Evolutionary conservation across 2,888 invertebrate genomes (phyloP), one percentile per base, ranked within the genome.

Genomic region (Drosophila phalerata): DNA sequence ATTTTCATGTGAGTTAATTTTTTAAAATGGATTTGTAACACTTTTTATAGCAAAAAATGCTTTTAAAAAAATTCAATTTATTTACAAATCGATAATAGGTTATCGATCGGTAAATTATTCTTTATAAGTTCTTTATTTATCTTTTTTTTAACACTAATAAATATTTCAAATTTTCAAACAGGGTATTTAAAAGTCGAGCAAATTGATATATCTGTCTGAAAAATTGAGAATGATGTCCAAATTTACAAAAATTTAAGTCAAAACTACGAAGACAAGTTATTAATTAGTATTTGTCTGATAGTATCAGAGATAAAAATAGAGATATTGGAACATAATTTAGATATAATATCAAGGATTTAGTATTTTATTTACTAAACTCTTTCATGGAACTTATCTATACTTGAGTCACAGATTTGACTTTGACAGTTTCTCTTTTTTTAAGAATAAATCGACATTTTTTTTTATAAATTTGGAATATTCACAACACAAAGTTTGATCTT

Each of bases 221-320:
- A 38, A 43, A 45, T 51, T 61, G 17, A 58, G 37, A 32, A 17
- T 61, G 40, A 45, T 47, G 69, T 53, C 40, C 47, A 51, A 42
- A 52, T 63, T 63, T 63, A 63, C 30, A 62, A 37, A 49, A 32
- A n/a, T 17, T 4, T 4, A 30, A 22, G 30, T 34, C 37, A 25
- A 58, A 69, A 63, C 63, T 58, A 70, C 52, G 45, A 22, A 38
- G 51, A 60, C 28, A 56, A 55, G 47, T 11, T 15, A 48, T 76
- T 57, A 73, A 71, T 77, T 76, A 61, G 38, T 19, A 28, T 40
- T 30, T n/a, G 51, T 43, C 19, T 17, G 47, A 51, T n/a, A 47
- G 22, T 28, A 28, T 19, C 11, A 11, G 10, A 19, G 9, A 8
- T 3, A 32, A 1, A 28, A 28, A 28, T 8, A 28, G 6, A 28